Conservation (phyloP, 2,113 vertebrate species). For the Porphyrio hochstetteri region DNA sequence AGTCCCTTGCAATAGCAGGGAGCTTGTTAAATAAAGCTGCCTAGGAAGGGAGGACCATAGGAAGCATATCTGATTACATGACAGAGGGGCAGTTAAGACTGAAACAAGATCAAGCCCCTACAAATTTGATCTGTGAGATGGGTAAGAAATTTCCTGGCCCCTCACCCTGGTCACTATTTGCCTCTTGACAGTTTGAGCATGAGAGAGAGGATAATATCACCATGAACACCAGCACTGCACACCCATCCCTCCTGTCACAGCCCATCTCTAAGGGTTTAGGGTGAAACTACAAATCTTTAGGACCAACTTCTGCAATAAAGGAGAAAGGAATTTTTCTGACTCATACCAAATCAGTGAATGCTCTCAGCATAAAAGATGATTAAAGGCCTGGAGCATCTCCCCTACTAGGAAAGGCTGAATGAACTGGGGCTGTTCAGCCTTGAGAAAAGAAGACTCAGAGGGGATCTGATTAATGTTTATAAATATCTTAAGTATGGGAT, state of each 20-base stretch:
- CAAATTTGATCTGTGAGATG: background rate
- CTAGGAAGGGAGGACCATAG: background rate
- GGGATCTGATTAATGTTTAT: too few relatives aligned
- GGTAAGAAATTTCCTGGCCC: background rate
- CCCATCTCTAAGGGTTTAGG: background rate
- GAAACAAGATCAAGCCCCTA: background rate
- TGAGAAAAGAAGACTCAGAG: too few relatives aligned
- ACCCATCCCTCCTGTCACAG: background rate
- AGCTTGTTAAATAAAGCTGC: background rate
- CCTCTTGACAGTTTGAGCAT: background rate
- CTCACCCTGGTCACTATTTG: background rate
- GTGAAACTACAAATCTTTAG: background rate
- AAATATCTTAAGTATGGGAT: too few relatives aligned
- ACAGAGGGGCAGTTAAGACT: background rate
- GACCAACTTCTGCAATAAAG: background rate
- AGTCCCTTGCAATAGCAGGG: background rate
- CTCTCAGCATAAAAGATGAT: background rate
- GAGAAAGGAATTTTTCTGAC: background rate
- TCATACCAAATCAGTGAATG: background rate
- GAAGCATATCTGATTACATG: background rate
- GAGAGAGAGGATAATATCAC: background rate
- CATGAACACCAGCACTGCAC: background rate
- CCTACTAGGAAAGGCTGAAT: too few relatives aligned
- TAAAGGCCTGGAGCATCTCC: too few relatives aligned
- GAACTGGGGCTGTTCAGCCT: too few relatives aligned